phyloP scores from a whole-genome alignment of 2,113 vertebrate species.

The Carlito syrichta region DNA sequence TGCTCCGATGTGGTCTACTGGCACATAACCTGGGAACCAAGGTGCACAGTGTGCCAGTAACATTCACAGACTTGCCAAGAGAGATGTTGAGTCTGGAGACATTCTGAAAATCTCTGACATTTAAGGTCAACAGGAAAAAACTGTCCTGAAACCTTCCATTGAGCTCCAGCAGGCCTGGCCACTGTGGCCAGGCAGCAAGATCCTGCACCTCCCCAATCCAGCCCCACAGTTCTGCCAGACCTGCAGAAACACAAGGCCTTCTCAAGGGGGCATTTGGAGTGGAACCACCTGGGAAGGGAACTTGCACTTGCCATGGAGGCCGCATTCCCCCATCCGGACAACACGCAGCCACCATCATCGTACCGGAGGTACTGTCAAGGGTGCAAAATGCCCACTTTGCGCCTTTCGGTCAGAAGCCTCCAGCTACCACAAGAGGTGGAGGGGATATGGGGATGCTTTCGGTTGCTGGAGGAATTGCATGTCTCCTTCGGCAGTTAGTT shows the following conservation, averaged over 20 bases:
- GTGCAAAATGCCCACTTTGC: neutral
- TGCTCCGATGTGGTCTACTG: neutral
- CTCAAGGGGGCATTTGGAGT: neutral
- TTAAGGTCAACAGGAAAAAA: conserved; percentile 34
- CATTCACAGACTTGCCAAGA: neutral
- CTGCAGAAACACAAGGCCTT: neutral
- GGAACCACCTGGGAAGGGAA: neutral
- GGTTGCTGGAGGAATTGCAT: neutral
- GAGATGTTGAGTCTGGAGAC: conserved; percentile 34
- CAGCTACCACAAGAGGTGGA: neutral
- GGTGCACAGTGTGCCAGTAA: neutral
- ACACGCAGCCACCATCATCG: neutral
- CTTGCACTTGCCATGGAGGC: neutral
- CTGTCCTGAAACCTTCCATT: conserved; percentile 12
- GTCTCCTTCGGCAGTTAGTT: conserved; percentile 43
- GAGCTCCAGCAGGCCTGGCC: neutral
- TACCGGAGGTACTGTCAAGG: neutral
- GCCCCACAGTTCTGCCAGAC: conserved; percentile 24
- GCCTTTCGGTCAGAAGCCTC: neutral
- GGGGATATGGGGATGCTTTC: neutral
- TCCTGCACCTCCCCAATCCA: neutral
- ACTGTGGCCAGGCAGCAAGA: neutral
- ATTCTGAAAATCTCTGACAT: neutral
- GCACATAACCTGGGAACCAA: neutral
- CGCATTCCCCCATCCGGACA: neutral